A percentile compares a stretch with the other conserved stretches of the same genome.
Evolutionary conservation across 2,888 invertebrate genomes (phyloP).

Genomic region (Thalpophila matura): DNA sequence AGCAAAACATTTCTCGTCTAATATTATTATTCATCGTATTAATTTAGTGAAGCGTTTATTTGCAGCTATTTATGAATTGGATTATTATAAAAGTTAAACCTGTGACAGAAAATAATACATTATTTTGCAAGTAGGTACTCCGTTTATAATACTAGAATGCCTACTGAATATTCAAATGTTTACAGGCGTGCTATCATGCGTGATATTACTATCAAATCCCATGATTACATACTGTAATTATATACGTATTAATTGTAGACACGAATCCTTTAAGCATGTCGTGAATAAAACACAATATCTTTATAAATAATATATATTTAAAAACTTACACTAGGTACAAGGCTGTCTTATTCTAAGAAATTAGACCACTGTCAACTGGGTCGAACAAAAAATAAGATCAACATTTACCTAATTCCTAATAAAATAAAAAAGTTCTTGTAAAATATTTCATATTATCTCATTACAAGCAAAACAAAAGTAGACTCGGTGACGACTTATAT

Average conservation of each 20-base stretch:
- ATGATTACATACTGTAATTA: conserved; percentile 19
- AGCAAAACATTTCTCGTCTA: neutral
- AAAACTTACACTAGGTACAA: conserved; percentile 11
- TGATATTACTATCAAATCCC: conserved; percentile 41
- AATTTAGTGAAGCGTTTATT: neutral
- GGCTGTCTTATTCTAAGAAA: neutral
- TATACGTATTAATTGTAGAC: conserved; percentile 1
- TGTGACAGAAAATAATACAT: neutral
- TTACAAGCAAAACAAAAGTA: neutral
- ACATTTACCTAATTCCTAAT: neutral
- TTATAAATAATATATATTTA: conserved; percentile 12
- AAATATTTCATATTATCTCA: neutral
- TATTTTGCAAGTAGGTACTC: conserved; percentile 11
- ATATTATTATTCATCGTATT: no score
- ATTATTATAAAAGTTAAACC: neutral
- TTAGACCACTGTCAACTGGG: neutral
- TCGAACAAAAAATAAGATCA: neutral
- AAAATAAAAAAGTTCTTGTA: neutral
- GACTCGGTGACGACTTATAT: neutral
- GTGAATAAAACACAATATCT: neutral
- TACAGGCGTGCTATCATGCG: conserved; percentile 13
- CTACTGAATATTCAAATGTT: conserved; percentile 42
- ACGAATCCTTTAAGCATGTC: neutral
- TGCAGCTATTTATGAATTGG: neutral
- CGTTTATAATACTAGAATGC: conserved; percentile 3